A percentile compares a stretch with the other conserved stretches of the same genome.
phyloP scores from a whole-genome alignment of 2,797 vertebrate species.

The Parauchenoglanis ngamensis region DNA sequence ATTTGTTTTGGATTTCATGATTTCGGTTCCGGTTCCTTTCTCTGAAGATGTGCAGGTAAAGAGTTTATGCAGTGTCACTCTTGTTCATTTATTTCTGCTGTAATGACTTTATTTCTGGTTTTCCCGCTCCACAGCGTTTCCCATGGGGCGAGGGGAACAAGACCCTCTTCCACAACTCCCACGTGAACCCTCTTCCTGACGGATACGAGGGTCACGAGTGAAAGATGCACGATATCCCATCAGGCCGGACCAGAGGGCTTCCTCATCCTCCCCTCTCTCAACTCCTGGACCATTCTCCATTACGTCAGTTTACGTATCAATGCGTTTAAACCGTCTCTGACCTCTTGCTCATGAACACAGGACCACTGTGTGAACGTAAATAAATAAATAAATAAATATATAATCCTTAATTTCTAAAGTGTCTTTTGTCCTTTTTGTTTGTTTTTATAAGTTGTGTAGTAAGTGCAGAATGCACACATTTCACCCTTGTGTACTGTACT shows the following conservation, averaged over 20 bases:
- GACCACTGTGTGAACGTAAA: conserved; percentile 66
- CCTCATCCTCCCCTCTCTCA: conserved; percentile 42
- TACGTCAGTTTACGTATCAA: conserved; percentile 63
- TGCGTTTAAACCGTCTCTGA: conserved; percentile 50
- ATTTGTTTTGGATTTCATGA: background rate
- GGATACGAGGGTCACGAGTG: conserved; percentile 85
- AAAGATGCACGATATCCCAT: conserved; percentile 55
- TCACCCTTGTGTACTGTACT: background rate
- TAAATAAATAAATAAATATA: conserved; percentile 65
- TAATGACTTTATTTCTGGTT: background rate
- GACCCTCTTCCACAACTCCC: conserved; percentile 88
- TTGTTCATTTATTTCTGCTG: background rate
- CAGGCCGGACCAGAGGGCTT: conserved; percentile 71
- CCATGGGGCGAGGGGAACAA: conserved; percentile 95
- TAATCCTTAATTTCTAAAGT: conserved; percentile 53
- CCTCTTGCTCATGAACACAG: conserved; percentile 58
- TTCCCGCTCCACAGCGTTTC: conserved; percentile 78
- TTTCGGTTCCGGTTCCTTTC: background rate
- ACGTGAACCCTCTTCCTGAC: conserved; percentile 84
- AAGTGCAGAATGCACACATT: background rate
- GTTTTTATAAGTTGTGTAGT: background rate
- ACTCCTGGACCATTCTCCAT: conserved; percentile 64
- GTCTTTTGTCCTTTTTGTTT: conserved; percentile 17
- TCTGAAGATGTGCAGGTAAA: background rate
- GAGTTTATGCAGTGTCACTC: background rate